Evolutionary conservation across 2,797 vertebrate genomes (phyloP).

Genomic region (Eospalax fontanierii): DNA sequence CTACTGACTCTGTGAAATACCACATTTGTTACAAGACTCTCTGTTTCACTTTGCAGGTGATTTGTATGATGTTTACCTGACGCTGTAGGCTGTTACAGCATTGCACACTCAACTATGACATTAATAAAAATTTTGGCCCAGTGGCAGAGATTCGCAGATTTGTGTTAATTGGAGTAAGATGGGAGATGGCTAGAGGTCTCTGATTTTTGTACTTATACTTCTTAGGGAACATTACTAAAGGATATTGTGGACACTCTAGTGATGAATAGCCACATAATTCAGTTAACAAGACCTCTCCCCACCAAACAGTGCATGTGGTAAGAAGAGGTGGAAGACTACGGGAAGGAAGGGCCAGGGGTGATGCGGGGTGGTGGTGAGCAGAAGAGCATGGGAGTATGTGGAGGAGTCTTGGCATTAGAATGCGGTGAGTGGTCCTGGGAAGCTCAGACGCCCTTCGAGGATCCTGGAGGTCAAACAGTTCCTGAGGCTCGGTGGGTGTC

Average conservation of each 20-base stretch:
- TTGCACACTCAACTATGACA: too few relatives aligned
- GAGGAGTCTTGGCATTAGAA: background rate
- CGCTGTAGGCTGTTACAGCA: background rate
- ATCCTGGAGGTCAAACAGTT: background rate
- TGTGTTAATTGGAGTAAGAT: too few relatives aligned
- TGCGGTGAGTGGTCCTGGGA: background rate
- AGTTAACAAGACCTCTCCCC: background rate
- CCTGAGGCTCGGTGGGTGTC: background rate
- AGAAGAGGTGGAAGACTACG: background rate
- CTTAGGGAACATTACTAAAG: slow-evolving; percentile 17
- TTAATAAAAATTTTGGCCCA: too few relatives aligned
- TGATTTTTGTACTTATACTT: background rate
- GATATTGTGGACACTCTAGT: slow-evolving; percentile 9
- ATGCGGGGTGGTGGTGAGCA: background rate
- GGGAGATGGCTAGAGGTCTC: too few relatives aligned
- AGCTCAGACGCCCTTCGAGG: background rate
- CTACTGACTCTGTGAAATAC: background rate
- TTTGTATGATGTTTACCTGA: background rate
- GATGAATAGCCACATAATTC: background rate
- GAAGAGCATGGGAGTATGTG: background rate
- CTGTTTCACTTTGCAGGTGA: background rate
- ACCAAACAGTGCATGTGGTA: background rate
- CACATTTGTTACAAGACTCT: background rate
- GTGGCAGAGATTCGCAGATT: too few relatives aligned
- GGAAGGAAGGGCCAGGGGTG: slow-evolving; percentile 15